Evolutionary conservation across 1,140 invertebrate genomes (phyloP).

Genomic region (Pseudomyrmex flavicornis): DNA sequence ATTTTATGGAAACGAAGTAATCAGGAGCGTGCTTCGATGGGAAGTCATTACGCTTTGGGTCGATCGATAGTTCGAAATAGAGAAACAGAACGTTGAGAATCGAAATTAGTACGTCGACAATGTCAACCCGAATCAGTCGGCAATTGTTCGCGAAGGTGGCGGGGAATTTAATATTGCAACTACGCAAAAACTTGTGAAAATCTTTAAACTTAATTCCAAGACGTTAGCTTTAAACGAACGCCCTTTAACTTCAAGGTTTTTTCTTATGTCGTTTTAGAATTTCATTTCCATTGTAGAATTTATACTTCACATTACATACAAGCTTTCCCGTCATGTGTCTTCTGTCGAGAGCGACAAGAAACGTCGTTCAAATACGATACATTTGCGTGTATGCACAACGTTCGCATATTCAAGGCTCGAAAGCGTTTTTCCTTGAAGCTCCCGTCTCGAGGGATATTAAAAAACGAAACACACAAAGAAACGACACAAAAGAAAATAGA

Average conservation of each 20-base stretch:
- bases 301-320: no score
- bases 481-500: background rate
- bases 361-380: conserved; percentile 18
- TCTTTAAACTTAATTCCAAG: background rate
- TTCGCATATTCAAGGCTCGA: conserved; percentile 37
- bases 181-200: background rate
- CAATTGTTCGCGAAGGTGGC: conserved; percentile 15
- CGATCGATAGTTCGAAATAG: conserved; percentile 18
- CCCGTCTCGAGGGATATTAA: background rate
- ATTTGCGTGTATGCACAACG: conserved; percentile 25
- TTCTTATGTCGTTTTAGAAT: no score
- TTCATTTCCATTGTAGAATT: no score
- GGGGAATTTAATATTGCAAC: conserved; percentile 11
- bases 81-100: background rate
- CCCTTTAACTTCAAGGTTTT: background rate
- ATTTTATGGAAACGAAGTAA: background rate
- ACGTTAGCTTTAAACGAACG: background rate
- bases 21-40: background rate
- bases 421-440: conserved; percentile 16
- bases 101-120: conserved; percentile 34
- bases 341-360: conserved; percentile 6
- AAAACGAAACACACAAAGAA: background rate
- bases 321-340: conserved; percentile 22
- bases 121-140: background rate
- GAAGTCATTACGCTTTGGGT: conserved; percentile 5